Evolutionary conservation across 2,113 vertebrate genomes (phyloP), one percentile per base, ranked within the genome.

Genomic region (Marmota flaviventris): DNA sequence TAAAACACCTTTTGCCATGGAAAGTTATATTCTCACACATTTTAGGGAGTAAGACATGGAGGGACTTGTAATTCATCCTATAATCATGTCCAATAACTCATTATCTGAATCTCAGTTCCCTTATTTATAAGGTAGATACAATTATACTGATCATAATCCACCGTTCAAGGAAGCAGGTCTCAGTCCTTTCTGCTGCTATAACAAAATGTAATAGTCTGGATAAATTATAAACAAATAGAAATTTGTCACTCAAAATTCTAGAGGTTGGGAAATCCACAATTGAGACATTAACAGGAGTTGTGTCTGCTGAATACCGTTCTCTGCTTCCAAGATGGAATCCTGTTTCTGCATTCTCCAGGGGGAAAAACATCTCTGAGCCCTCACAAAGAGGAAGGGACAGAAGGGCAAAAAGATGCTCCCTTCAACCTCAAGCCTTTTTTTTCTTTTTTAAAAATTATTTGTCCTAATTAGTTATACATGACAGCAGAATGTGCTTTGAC

Each of bases 51-150:
- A 77, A 20, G 5, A 70, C 2, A 56, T 39, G 12, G 32, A n/a
- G 13, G 95, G 75, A 34, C 65, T 90, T n/a, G 42, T 85, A 82
- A 24, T 81, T 29, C 79, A 22, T 88, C 53, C 34, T 34, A 89
- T 39, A 63, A 73, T 82, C 22, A 89, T 22, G 20, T 79, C 48
- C 84, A 11, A 73, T 82, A 73, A 63, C 1, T 29, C 51, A 13
- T 63, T 70, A 81, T 34, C 20, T 77, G 78, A 34, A 51, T 67
- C 24, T 89, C 25, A 73, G 39, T 37, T 73, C 56, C 56, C 56
- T 86, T n/a, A 92, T 83, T 90, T 95, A 39, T 63, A 94, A 92
- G 34, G 25, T 89, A 16, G 16, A 14, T 63, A 69, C 25, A 94
- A 56, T 76, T 88, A 75, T 72, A 92, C 32, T 77, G 45, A 93